Evolutionary conservation across 2,113 vertebrate species (phyloP), one percentile per base, ranked within the genome.

Genomic region (Rhinopomastus cyanomelas): DNA sequence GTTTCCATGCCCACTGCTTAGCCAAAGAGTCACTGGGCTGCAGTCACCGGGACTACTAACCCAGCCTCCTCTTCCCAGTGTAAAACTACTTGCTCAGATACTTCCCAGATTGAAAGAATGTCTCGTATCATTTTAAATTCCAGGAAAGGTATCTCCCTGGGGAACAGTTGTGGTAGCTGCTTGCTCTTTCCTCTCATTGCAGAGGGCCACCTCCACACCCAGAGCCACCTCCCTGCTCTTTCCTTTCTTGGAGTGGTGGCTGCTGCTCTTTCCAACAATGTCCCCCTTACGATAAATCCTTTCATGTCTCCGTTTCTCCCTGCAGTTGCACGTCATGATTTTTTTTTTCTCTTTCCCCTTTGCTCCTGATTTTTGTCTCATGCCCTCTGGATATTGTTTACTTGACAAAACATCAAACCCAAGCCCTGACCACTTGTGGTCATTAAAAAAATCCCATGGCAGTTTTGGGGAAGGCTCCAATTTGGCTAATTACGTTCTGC

Each of bases 71-170:
- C 51, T 53, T 30, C 23, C 74, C 80, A 66, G 37, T 5, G 1
- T 68, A 39, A 42, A 93, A 5, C 73, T 68, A 49, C 73, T 53
- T 26, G 2, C 80, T 91, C 39, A 32, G 32, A 29, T 44, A 7
- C 76, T 90, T 90, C 90, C 90, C 92, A 87, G 88, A 87, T 92
- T 59, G 88, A 83, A 92, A 73, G 75, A 74, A 22, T 46, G 88
- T 66, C 59, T 87, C 71, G n/a, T 93, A 89, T 80, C 69, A 48
- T 94, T 95, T 96, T 92, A 96, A 95, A 96, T 97, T 97, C 96
- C 96, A 97, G 97, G 97, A 97, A 98, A 96, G 95, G 95, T 93
- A 79, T 93, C 87, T 97, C 95, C 85, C 96, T 4, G 55, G 83
- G 90, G 93, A 89, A 75, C 3, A 61, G 81, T 64, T 48, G 81